phyloP scores from a whole-genome alignment of 2,113 vertebrate genomes.

The Corythaixoides concolor region DNA sequence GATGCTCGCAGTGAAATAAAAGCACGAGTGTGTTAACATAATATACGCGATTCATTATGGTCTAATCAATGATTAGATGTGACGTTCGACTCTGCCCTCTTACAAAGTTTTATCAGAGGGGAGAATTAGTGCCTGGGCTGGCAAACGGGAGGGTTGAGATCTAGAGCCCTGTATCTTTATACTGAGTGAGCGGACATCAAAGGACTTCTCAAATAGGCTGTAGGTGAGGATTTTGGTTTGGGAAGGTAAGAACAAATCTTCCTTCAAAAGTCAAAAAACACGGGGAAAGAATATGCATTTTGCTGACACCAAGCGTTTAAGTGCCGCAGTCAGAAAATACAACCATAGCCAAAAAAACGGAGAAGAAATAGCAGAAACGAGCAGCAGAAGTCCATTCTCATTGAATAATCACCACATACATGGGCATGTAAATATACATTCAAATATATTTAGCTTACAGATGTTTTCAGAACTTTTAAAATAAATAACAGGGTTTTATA shows the following conservation, averaged over 20 bases:
- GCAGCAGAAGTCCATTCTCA: neutral
- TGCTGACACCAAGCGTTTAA: neutral
- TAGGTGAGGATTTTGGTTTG: slow-evolving; percentile 14
- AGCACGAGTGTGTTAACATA: neutral
- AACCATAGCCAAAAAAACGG: neutral
- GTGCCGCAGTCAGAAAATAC: neutral
- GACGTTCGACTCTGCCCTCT: neutral
- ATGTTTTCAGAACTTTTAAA: slow-evolving; percentile 50
- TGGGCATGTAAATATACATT: neutral
- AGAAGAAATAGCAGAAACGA: neutral
- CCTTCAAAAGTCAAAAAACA: slow-evolving; percentile 10
- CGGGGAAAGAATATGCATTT: neutral
- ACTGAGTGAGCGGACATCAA: slow-evolving; percentile 1
- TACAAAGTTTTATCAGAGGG: neutral
- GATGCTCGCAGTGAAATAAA: neutral
- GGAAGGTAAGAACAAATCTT: slow-evolving; percentile 3
- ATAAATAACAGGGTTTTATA: slow-evolving; percentile 29
- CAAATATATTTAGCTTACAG: slow-evolving; percentile 17
- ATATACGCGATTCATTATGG: neutral
- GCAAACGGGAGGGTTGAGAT: neutral
- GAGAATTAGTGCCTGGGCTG: neutral
- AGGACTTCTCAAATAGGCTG: neutral
- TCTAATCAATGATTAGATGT: slow-evolving; percentile 5
- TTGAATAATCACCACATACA: neutral
- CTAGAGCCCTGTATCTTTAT: neutral